Evolutionary conservation across 30 jellyfish, hydroid and myxozoan species (phyloP), one percentile per base, ranked within the genome.

Genomic region (Rhopilema esculentum): DNA sequence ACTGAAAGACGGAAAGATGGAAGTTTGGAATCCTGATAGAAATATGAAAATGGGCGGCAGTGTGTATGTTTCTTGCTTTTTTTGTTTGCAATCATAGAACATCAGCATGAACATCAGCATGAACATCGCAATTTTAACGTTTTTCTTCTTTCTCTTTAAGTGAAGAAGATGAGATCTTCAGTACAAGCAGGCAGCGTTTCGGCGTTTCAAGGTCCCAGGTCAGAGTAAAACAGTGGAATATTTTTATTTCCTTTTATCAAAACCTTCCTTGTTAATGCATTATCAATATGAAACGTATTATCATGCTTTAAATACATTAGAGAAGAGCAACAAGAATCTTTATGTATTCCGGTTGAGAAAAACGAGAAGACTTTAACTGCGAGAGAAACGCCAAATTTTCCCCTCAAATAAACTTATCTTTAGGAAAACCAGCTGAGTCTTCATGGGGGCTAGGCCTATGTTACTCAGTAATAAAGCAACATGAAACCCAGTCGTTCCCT

Each of bases 21-120:
- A 31, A 48, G 84, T 73, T 40, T 73, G 84, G 84, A 73, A 18
- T n/a, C 84, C 84, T 16, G 84, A 48, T 33, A 17, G 30, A 33
- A 73, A 32, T 7, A 0, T 73, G 70, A 73, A 32, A 24, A 4
- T 73, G 20, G 26, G 9, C 25, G 84, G n/a, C 33, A 66, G 33
- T 18, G 70, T 1, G 84, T 73, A 18, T 1, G 84, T 73, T 40
- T 12, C 57, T 40, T 40, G 57, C 12, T 40, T 40, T 40, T 40
- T 6, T 40, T 40, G 57, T 40, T 40, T 40, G 12, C 57, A 40
- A 40, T 40, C 9, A 40, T 40, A 40, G 9, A 6, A 40, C 57
- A 40, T 40, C n/a, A 40, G 57, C 6, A 2, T 40, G 57, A 40
- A 40, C 6, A 40, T 2, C 57, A 40, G 57, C 6, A 2, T 40